These are phyloP conservation scores for Halcyon malimbica DNA, from an alignment of 2,113 vertebrate genomes.

Conservation along the genomic window DNA sequence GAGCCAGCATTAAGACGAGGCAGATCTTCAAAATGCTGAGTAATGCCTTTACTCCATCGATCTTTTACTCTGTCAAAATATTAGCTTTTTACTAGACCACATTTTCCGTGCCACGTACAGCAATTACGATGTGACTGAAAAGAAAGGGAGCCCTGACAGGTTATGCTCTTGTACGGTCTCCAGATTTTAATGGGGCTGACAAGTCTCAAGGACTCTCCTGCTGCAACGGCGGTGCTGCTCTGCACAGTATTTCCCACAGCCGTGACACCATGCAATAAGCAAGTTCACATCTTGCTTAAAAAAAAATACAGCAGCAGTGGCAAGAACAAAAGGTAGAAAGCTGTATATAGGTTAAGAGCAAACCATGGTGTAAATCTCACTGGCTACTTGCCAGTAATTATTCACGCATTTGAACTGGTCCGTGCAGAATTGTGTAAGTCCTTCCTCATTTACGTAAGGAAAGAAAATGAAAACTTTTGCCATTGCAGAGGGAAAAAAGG, in stretches of 20 bases:
- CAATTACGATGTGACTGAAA: not conserved
- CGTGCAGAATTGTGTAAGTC: not conserved
- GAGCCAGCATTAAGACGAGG: not conserved
- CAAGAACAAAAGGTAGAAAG: not conserved
- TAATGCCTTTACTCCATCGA: not conserved
- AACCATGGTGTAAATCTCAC: not conserved
- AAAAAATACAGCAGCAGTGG: not conserved
- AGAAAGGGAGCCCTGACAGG: not conserved
- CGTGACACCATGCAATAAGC: not conserved
- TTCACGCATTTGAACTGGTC: not conserved
- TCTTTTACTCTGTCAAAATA: constrained; percentile 13
- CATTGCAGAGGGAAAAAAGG: not conserved
- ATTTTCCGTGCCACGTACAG: not conserved
- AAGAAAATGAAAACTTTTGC: not conserved
- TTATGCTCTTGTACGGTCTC: not conserved
- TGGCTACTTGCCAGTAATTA: not conserved
- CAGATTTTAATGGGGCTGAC: not conserved
- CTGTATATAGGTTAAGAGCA: not conserved
- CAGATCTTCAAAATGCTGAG: not conserved
- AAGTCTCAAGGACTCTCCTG: not conserved
- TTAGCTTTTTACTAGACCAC: not conserved
- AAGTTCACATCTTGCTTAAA: not conserved
- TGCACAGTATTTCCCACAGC: not conserved
- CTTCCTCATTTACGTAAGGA: not conserved
- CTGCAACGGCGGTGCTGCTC: not conserved